These are phyloP conservation scores for Notarius quadriscutis DNA, from an alignment of 2,113 vertebrate genomes.

Conservation along the genomic window DNA sequence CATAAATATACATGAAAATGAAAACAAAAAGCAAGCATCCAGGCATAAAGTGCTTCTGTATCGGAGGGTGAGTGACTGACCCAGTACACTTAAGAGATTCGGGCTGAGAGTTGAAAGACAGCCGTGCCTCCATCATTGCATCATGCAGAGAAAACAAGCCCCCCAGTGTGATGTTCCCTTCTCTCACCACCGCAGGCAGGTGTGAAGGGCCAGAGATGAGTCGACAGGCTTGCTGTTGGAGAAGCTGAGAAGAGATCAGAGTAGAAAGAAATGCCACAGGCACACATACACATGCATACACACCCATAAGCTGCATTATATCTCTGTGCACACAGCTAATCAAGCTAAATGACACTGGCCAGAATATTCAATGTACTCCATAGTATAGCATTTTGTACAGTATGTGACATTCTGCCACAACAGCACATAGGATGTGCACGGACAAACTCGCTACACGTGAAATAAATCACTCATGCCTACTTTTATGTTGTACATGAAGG, in stretches of 20 bases:
- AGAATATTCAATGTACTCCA: slow-evolving; percentile 19
- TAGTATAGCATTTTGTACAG: background rate
- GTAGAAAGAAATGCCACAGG: slow-evolving; percentile 24
- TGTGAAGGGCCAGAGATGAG: slow-evolving; percentile 57
- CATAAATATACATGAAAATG: background rate
- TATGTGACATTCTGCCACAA: background rate
- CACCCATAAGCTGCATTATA: slow-evolving; percentile 25
- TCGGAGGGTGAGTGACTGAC: slow-evolving; percentile 55
- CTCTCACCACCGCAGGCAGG: slow-evolving; percentile 66
- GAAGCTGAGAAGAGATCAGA: slow-evolving; percentile 33
- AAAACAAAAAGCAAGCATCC: background rate
- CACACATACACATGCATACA: slow-evolving; percentile 18
- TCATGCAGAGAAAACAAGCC: slow-evolving; percentile 79
- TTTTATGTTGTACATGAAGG: slow-evolving; percentile 43
- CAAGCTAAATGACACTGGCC: background rate
- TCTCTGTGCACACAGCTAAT: background rate
- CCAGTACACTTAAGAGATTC: slow-evolving; percentile 64
- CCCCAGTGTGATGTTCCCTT: slow-evolving; percentile 71
- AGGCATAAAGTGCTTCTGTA: background rate
- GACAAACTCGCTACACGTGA: background rate
- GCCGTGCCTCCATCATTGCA: slow-evolving; percentile 61
- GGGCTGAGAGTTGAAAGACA: slow-evolving; percentile 65
- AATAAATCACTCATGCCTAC: background rate
- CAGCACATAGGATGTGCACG: background rate
- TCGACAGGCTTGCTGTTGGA: slow-evolving; percentile 57